Evolutionary conservation across 2,888 invertebrate genomes (phyloP).

Genomic region (Gastracanthus pulcherrimus): DNA sequence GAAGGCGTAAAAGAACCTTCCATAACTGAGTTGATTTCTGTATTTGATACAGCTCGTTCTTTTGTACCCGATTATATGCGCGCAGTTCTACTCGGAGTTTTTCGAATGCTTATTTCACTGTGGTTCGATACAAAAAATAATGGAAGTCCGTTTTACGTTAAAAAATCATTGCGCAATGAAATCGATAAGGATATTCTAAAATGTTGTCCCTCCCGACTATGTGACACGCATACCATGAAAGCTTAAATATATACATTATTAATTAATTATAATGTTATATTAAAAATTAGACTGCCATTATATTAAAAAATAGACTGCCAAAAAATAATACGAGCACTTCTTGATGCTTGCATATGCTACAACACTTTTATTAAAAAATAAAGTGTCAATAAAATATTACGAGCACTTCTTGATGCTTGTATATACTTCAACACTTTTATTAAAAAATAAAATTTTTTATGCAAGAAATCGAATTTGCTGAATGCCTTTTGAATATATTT

Average conservation of each 20-base stretch:
- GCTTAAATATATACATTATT: constrained; percentile 1
- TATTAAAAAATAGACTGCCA: background rate
- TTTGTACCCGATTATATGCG: constrained; percentile 42
- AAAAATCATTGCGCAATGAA: background rate
- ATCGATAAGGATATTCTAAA: constrained; percentile 7
- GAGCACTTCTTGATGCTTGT: constrained; percentile 17
- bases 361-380: background rate
- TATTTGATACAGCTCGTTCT: too few species aligned
- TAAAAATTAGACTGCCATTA: too few species aligned
- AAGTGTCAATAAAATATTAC: constrained; percentile 21
- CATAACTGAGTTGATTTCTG: too few species aligned
- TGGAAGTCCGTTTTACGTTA: constrained; percentile 34
- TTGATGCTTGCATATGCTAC: background rate
- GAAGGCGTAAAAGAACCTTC: too few species aligned
- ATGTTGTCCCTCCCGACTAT: constrained; percentile 29
- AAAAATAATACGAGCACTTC: constrained; percentile 34
- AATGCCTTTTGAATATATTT: too few species aligned
- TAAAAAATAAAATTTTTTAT: background rate
- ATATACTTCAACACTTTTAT: background rate
- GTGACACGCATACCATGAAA: background rate
- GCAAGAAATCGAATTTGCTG: background rate
- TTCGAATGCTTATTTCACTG: constrained; percentile 10
- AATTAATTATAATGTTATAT: too few species aligned
- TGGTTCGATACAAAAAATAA: constrained; percentile 11
- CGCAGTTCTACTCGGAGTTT: constrained; percentile 26